These are phyloP conservation scores for human DNA, from an alignment of 2,113 vertebrate species.

Conservation along the genomic window DNA sequence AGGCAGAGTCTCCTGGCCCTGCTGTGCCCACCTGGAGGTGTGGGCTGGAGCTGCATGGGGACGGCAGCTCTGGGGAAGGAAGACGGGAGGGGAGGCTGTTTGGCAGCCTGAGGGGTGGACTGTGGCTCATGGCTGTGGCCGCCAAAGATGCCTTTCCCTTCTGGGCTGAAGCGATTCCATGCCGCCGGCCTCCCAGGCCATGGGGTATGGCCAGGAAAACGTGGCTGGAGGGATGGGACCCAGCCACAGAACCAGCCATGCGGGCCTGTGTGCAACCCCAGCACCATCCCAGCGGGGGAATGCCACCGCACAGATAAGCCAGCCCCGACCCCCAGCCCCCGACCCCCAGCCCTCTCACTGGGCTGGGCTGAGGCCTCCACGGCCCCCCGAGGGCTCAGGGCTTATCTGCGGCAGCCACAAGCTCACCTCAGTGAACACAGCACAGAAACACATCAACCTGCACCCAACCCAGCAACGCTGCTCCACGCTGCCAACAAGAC, in stretches of 20 bases:
- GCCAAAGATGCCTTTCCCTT: neutral
- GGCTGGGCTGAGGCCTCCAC: neutral
- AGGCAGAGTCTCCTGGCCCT: neutral
- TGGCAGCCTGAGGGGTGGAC: neutral
- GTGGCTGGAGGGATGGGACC: neutral
- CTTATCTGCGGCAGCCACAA: neutral
- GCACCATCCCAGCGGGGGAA: neutral
- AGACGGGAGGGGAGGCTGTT: neutral
- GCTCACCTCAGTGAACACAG: accelerated
- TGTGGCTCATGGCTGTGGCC: neutral
- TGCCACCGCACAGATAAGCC: neutral
- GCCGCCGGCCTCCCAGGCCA: neutral
- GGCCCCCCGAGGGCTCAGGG: neutral
- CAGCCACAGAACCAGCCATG: neutral
- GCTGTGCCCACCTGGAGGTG: neutral
- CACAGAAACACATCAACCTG: neutral
- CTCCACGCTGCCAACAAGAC: neutral
- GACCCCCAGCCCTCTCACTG: neutral
- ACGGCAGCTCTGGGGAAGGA: neutral
- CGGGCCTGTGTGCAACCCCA: neutral
- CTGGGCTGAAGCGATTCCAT: neutral
- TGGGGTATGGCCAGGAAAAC: neutral
- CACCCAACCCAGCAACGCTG: neutral
- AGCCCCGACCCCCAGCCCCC: neutral
- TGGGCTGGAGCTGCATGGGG: neutral